Conservation (phyloP, 1,140 invertebrate species). For the Brachionus rubens region DNA sequence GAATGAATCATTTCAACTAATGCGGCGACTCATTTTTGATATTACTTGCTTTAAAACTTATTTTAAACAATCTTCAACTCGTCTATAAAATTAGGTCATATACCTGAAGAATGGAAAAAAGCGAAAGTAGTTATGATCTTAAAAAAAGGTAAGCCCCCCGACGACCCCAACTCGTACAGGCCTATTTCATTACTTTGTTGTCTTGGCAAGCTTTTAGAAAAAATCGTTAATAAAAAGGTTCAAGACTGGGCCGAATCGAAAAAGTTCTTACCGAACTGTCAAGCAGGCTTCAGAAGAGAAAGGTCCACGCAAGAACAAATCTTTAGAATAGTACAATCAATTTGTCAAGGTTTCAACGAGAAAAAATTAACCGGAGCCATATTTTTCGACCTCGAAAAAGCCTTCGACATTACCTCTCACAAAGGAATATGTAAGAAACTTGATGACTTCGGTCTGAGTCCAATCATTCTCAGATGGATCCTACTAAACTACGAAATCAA, state of each 20-base stretch:
- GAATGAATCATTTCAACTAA: too few relatives aligned
- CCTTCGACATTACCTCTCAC: constrained; percentile 58
- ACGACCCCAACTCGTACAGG: constrained; percentile 40
- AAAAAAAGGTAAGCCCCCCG: constrained; percentile 47
- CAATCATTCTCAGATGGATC: not conserved
- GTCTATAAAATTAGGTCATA: constrained; percentile 14
- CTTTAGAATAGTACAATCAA: constrained; percentile 52
- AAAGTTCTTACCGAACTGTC: not conserved
- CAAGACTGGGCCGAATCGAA: constrained; percentile 40
- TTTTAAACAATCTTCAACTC: constrained; percentile 4
- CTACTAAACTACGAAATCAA: too few relatives aligned
- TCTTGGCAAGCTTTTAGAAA: constrained; percentile 47
- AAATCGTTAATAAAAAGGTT: constrained; percentile 36
- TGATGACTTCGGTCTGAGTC: not conserved
- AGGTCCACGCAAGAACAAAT: constrained; percentile 56
- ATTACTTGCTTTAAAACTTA: too few relatives aligned
- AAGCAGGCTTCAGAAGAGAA: constrained; percentile 51
- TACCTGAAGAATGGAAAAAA: constrained; percentile 47
- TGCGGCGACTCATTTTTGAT: too few relatives aligned
- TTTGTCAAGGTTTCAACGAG: too few relatives aligned
- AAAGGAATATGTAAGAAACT: constrained; percentile 55
- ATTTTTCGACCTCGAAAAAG: constrained; percentile 57
- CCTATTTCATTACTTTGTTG: constrained; percentile 47
- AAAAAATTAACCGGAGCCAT: constrained; percentile 50
- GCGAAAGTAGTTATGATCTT: constrained; percentile 45